These are phyloP conservation scores for Diorhabda carinulata DNA, from an alignment of 1,140 invertebrate genomes.

Conservation along the genomic window DNA sequence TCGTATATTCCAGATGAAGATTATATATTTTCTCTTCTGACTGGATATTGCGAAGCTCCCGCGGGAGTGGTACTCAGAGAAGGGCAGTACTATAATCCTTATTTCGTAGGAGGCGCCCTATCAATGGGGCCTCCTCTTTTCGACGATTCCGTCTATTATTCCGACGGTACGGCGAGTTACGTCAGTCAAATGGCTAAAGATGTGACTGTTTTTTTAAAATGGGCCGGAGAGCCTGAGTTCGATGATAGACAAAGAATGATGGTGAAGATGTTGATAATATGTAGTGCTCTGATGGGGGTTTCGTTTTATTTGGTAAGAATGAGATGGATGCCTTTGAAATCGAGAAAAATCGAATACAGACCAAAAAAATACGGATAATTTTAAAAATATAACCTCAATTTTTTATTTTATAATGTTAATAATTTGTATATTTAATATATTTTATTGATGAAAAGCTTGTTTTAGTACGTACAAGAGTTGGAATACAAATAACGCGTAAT, in stretches of 20 bases:
- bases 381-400: too few species aligned
- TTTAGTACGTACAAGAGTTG: too few species aligned
- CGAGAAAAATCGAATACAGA: constrained; percentile 77
- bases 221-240: constrained; percentile 88
- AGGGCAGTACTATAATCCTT: constrained; percentile 98
- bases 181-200: constrained; percentile 97
- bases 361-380: constrained; percentile 47
- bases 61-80: constrained; percentile 84
- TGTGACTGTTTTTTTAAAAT: constrained; percentile 88
- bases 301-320: constrained; percentile 79
- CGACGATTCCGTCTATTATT: constrained; percentile 71
- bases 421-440: too few species aligned
- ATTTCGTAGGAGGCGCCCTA: constrained; percentile 95
- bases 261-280: constrained; percentile 75
- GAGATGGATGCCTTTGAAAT: constrained; percentile 80
- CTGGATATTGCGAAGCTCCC: constrained; percentile 93
- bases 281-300: constrained; percentile 53
- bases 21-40: constrained; percentile 94
- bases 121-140: constrained; percentile 88
- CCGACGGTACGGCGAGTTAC: constrained; percentile 88
- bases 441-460: too few species aligned
- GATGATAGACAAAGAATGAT: constrained; percentile 83
- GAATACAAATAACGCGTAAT: too few species aligned
- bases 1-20: constrained; percentile 54
- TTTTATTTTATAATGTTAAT: too few species aligned